A percentile compares a stretch with the other conserved stretches of the same genome.
phyloP scores from a whole-genome alignment of 2,888 invertebrate genomes.

The Rhamnusium bicolor region DNA sequence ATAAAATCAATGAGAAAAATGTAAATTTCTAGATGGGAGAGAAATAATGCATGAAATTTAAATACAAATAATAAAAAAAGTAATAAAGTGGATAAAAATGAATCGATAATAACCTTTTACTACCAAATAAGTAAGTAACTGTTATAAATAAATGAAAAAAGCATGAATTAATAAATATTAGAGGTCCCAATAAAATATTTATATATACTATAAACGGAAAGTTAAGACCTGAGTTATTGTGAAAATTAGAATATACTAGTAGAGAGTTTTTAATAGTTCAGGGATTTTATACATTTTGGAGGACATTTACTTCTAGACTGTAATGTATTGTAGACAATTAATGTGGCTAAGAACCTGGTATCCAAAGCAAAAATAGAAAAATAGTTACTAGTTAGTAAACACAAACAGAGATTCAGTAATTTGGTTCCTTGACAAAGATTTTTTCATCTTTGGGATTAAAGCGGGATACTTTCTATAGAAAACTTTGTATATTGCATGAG shows the following conservation, averaged over 20 bases:
- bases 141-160: not conserved
- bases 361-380: too few species aligned
- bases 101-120: not conserved
- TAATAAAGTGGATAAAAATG: not conserved
- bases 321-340: too few species aligned
- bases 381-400: too few species aligned
- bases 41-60: not conserved
- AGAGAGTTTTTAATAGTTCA: not conserved
- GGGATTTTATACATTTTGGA: not conserved
- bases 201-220: not conserved
- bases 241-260: not conserved
- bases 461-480: too few species aligned
- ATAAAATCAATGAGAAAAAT: not conserved
- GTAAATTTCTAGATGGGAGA: not conserved
- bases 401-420: too few species aligned
- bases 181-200: not conserved
- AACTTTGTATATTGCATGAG: too few species aligned
- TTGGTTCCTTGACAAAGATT: too few species aligned
- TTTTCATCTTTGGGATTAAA: too few species aligned
- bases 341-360: too few species aligned
- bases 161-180: not conserved
- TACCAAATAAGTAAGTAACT: not conserved
- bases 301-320: too few species aligned
- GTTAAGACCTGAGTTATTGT: not conserved
- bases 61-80: not conserved